phyloP scores from a whole-genome alignment of 2,888 invertebrate species.

The Dolichomitus sp. region DNA sequence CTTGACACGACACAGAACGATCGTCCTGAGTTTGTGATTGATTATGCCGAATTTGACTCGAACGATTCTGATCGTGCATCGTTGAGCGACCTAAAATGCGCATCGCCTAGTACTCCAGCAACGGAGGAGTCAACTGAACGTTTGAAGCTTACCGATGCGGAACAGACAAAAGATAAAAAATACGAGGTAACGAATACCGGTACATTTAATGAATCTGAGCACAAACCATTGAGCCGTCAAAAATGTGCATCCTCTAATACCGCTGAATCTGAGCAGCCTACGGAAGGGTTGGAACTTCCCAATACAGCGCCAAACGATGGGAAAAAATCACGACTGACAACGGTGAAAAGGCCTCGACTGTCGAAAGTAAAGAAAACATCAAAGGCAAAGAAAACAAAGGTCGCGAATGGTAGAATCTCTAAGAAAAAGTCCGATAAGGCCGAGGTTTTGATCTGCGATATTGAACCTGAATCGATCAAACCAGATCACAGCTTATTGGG shows the following conservation, averaged over 20 bases:
- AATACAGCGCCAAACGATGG: background rate
- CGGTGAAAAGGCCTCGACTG: background rate
- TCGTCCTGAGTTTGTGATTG: slow-evolving; percentile 1
- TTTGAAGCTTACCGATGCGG: background rate
- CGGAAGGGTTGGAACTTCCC: background rate
- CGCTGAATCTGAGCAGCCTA: background rate
- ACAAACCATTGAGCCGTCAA: too few species aligned
- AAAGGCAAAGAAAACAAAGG: slow-evolving; percentile 9
- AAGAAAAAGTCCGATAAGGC: slow-evolving; percentile 6
- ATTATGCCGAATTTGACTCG: slow-evolving; percentile 14
- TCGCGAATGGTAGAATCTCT: background rate
- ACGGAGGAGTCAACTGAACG: slow-evolving; percentile 1
- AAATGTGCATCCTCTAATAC: background rate
- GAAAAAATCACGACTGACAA: slow-evolving; percentile 11
- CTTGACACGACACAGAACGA: slow-evolving; percentile 11
- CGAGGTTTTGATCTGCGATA: background rate
- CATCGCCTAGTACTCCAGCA: too few species aligned
- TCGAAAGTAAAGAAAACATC: too few species aligned
- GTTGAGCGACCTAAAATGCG: too few species aligned
- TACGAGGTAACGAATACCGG: background rate
- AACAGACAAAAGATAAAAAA: background rate
- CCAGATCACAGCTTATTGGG: background rate
- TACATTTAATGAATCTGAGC: too few species aligned
- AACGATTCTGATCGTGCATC: too few species aligned
- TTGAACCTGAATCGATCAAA: background rate